Base-by-base conservation (phyloP, 1,140 invertebrate genomes). In the Rhagoletis pomonella region DNA sequence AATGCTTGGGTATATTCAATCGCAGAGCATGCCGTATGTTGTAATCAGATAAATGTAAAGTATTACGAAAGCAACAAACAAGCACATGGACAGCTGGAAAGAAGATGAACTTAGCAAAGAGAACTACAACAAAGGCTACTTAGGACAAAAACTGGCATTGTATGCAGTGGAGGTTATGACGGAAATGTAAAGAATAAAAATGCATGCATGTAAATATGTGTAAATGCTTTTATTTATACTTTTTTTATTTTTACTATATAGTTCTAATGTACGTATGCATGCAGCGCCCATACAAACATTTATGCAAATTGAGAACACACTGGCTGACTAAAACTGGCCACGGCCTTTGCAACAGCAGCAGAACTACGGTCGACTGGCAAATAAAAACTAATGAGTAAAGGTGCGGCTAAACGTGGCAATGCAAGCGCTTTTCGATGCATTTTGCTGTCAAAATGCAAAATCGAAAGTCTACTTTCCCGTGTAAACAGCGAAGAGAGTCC, bases 321-420 rank as follows among this genome's bases (percentile, higher is more conserved):
- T 29, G n/a, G 60, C 60, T 62, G 6, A 17, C n/a, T 5, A n/a
- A n/a, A n/a, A n/a, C n/a, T 47, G n/a, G 17, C 7, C 47, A 12
- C 19, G 55, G 73, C n/a, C 4, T 58, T 50, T 29, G 29, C 29
- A 77, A 14, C 69, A 50, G 44, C 69, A 19, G 69, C 4, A 50
- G 3, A 44, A 47, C 42, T 4, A 29, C 73, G 14, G 47, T 6
- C n/a, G n/a, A 19, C 73, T 6, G 29, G 55, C 39, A 60, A 85
- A 85, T 60, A 85, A 62, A 85, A 85, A 85, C 77, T 84, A 84
- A 59, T 62, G 59, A 85, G 29, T 12, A 60, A 85, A 10, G 84
- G 17, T 65, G 29, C 29, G 29, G 29, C 29, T 29, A 29, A 29
- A 29, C 29, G 29, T 29, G 29, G 29, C 29, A 29, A 29, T 29